Conservation (phyloP, 2,888 invertebrate genomes). For the Oligia latruncula region DNA sequence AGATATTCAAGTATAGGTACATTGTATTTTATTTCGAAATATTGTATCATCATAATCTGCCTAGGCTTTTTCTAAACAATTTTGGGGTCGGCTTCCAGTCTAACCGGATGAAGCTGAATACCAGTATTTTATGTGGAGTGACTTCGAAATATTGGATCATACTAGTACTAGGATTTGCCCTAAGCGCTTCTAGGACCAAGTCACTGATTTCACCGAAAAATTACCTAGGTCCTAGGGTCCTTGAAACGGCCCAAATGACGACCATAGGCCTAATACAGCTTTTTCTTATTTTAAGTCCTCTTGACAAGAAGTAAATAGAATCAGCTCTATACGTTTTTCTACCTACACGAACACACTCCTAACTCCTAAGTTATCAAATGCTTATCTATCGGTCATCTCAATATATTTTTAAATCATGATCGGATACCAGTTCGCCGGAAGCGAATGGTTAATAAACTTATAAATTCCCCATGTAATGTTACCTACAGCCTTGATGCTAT, state of each 20-base stretch:
- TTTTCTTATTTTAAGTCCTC: neutral
- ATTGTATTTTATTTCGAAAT: neutral
- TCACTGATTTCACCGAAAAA: neutral
- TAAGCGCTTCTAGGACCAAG: neutral
- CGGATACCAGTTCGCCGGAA: conserved; percentile 72
- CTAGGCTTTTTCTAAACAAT: too few species aligned
- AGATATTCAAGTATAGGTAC: neutral
- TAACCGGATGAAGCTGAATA: neutral
- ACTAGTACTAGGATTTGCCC: neutral
- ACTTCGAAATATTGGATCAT: neutral
- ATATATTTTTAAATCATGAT: conserved; percentile 47
- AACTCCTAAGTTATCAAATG: conserved; percentile 4
- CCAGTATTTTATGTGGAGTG: neutral
- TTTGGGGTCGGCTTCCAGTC: neutral
- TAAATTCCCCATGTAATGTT: conserved; percentile 70
- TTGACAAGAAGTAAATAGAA: neutral
- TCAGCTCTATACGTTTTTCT: neutral
- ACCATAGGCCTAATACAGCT: too few species aligned
- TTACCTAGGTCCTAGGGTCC: neutral
- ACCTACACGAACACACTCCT: neutral
- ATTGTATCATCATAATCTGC: neutral
- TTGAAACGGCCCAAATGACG: neutral
- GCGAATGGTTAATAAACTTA: conserved; percentile 73
- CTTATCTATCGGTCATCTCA: conserved; percentile 24
- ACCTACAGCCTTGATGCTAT: conserved; percentile 69